These are phyloP conservation scores for Phymastichus coffea DNA, from an alignment of 1,140 invertebrate species.

Conservation along the genomic window DNA sequence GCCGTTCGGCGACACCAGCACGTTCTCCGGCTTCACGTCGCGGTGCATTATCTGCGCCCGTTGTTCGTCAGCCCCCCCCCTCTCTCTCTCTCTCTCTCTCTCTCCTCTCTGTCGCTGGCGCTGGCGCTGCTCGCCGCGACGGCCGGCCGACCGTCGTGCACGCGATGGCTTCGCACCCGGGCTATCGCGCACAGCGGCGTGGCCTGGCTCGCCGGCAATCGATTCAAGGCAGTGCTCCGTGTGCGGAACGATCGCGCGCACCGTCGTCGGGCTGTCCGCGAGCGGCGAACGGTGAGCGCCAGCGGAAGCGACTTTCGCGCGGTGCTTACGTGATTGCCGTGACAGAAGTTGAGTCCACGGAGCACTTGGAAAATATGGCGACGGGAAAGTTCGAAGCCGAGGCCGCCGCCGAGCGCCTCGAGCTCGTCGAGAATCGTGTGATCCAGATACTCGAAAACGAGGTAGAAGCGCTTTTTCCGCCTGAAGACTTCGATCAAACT, in stretches of 20 bases:
- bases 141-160: constrained; percentile 6
- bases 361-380: constrained; percentile 81
- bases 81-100: too few species aligned
- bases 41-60: constrained; percentile 85
- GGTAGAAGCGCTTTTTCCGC: constrained; percentile 76
- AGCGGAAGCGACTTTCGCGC: too few species aligned
- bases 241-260: too few species aligned
- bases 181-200: too few species aligned
- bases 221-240: too few species aligned
- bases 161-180: too few species aligned
- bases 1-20: constrained; percentile 76
- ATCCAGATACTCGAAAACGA: constrained; percentile 88
- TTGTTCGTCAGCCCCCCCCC: too few species aligned
- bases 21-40: constrained; percentile 91
- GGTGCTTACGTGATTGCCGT: constrained; percentile 74
- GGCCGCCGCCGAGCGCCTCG: constrained; percentile 66
- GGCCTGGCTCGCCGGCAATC: too few species aligned
- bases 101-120: too few species aligned
- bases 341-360: constrained; percentile 83
- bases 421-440: constrained; percentile 84
- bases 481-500: constrained; percentile 88
- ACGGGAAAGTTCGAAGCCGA: constrained; percentile 71
- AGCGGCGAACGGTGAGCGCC: too few species aligned
- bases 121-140: too few species aligned
- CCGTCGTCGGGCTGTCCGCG: too few species aligned